These are phyloP conservation scores for Nerophis lumbriciformis DNA, from an alignment of 2,113 vertebrate species.

Conservation along the genomic window DNA sequence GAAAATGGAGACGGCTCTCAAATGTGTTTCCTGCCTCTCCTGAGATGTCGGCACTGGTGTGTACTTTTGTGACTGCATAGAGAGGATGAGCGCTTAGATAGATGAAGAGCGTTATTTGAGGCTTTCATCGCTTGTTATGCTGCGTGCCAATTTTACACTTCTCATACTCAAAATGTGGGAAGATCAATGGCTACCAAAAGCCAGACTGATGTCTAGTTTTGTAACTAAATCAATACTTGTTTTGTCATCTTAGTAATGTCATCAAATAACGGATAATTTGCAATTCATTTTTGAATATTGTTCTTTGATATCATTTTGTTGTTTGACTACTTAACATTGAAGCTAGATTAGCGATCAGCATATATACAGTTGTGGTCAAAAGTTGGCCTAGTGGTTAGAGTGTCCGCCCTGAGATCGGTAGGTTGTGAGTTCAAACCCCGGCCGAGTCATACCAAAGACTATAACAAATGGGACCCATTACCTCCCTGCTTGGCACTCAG, in stretches of 20 bases:
- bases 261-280: background rate
- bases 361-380: no score
- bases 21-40: conserved; percentile 54
- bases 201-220: conserved; percentile 6
- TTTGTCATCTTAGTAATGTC: background rate
- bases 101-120: conserved; percentile 53
- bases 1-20: conserved; percentile 54
- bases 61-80: conserved; percentile 11
- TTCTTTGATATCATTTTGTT: no score
- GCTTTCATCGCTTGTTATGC: conserved; percentile 42
- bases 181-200: conserved; percentile 29
- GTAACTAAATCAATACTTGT: conserved; percentile 27
- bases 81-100: conserved; percentile 34
- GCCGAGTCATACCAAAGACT: no score
- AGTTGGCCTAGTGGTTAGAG: no score
- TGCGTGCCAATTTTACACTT: conserved; percentile 17
- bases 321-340: no score
- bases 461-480: no score
- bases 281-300: no score
- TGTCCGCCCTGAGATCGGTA: no score
- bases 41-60: conserved; percentile 42
- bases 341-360: no score
- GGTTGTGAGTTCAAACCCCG: no score
- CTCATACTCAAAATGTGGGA: conserved; percentile 27
- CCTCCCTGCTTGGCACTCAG: no score